A percentile compares a stretch with the other conserved stretches of the same genome.
These are phyloP conservation scores for Henicopernis longicauda DNA, from an alignment of 2,113 vertebrate genomes.

Conservation along the genomic window DNA sequence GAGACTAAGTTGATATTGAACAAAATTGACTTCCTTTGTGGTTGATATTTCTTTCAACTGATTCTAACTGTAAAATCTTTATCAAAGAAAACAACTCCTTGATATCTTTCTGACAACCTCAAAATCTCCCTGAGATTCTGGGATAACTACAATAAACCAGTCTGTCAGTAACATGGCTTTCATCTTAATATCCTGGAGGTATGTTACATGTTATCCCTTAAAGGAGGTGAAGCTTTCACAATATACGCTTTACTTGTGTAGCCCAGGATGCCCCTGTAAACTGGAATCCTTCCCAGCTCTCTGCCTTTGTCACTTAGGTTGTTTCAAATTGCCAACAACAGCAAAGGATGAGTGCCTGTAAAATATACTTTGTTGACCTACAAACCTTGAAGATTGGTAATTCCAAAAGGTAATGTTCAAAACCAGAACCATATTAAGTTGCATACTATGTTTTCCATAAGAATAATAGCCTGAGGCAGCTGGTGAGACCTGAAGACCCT, in stretches of 20 bases:
- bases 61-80: conserved; percentile 31
- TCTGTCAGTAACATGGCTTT: neutral
- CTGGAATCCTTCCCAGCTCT: neutral
- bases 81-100: conserved; percentile 32
- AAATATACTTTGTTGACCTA: neutral
- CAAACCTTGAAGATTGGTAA: neutral
- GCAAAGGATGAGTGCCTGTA: neutral
- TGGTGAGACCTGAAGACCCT: neutral
- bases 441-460: neutral
- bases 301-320: neutral
- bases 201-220: neutral
- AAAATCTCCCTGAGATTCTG: neutral
- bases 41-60: conserved; percentile 31
- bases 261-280: neutral
- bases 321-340: neutral
- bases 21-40: neutral
- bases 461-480: neutral
- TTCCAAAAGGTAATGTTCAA: neutral
- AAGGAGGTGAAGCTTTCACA: neutral
- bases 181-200: neutral
- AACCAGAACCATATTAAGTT: neutral
- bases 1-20: conserved; percentile 5
- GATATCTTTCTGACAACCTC: neutral
- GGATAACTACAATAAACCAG: neutral
- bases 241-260: neutral